Conservation (phyloP, 2,888 invertebrate species). For the Osmoderma eremita region DNA sequence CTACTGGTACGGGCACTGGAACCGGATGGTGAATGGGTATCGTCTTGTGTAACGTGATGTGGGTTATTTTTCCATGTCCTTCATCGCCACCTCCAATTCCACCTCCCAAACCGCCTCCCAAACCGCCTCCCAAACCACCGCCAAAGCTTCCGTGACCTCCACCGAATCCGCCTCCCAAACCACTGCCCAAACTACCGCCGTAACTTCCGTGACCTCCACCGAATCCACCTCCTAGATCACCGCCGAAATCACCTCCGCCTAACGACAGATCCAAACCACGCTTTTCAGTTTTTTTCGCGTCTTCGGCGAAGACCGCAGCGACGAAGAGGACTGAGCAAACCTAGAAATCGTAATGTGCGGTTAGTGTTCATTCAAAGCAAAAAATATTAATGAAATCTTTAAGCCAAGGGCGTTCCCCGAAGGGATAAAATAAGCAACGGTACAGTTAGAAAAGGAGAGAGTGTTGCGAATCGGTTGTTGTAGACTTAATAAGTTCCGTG, state of each 20-base stretch:
- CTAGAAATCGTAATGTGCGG: conserved; percentile 8
- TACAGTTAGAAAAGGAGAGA: no score
- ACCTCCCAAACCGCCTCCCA: conserved; percentile 37
- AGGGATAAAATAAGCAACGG: no score
- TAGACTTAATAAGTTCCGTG: neutral
- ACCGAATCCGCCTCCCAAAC: conserved; percentile 36
- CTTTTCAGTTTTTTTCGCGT: conserved; percentile 41
- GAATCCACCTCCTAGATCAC: conserved; percentile 25
- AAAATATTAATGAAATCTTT: neutral
- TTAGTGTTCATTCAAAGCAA: neutral
- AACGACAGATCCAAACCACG: conserved; percentile 39
- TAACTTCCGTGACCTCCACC: conserved; percentile 10
- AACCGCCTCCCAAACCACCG: conserved; percentile 39
- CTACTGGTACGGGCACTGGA: conserved; percentile 39
- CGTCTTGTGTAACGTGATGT: conserved; percentile 41
- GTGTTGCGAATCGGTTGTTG: no score
- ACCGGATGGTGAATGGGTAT: conserved; percentile 41
- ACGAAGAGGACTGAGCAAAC: conserved; percentile 41
- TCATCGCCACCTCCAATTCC: conserved; percentile 39
- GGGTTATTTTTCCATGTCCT: conserved; percentile 42
- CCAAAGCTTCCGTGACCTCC: conserved; percentile 32
- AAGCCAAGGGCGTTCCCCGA: no score
- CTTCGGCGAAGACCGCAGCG: conserved; percentile 32
- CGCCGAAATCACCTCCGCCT: conserved; percentile 39
- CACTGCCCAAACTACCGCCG: conserved; percentile 31